Percentiles rank a stretch among this genome's conserved stretches.
Evolutionary conservation across 2,113 vertebrate species (phyloP).

Genomic region (Percopsis transmontana): DNA sequence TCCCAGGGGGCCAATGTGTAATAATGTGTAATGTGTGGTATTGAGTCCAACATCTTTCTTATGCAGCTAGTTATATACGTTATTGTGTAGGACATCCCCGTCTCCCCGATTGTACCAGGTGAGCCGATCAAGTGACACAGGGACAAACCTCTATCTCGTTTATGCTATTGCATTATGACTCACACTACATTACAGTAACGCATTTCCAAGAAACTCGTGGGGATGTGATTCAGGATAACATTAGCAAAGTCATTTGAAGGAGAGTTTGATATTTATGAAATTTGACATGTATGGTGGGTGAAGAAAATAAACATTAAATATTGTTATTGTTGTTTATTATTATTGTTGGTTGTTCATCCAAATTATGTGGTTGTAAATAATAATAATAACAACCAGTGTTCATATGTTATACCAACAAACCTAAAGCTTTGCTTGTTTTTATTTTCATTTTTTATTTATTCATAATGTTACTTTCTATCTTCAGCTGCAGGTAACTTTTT

Average conservation of each 20-base stretch:
- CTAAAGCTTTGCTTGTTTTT: too few relatives aligned
- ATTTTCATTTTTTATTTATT: too few relatives aligned
- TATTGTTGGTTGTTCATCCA: too few relatives aligned
- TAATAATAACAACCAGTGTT: too few relatives aligned
- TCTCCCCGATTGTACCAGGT: neutral
- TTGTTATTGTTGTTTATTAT: too few relatives aligned
- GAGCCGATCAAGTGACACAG: neutral
- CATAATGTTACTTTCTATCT: too few relatives aligned
- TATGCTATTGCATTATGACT: neutral
- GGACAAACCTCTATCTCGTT: neutral
- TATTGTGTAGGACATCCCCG: neutral
- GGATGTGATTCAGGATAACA: slow-evolving; percentile 30
- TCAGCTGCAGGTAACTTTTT: slow-evolving; percentile 11
- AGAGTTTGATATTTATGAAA: neutral
- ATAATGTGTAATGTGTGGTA: neutral
- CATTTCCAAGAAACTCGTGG: slow-evolving; percentile 23
- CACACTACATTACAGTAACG: neutral
- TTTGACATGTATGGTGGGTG: neutral
- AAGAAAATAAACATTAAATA: neutral
- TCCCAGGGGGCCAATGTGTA: too few relatives aligned
- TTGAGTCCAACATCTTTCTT: neutral
- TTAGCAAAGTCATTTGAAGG: slow-evolving; percentile 36
- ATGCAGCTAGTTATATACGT: neutral
- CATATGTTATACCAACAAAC: too few relatives aligned
- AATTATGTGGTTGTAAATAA: too few relatives aligned